These are phyloP conservation scores for Quiscalus mexicanus DNA, from an alignment of 2,113 vertebrate genomes.

Conservation along the genomic window DNA sequence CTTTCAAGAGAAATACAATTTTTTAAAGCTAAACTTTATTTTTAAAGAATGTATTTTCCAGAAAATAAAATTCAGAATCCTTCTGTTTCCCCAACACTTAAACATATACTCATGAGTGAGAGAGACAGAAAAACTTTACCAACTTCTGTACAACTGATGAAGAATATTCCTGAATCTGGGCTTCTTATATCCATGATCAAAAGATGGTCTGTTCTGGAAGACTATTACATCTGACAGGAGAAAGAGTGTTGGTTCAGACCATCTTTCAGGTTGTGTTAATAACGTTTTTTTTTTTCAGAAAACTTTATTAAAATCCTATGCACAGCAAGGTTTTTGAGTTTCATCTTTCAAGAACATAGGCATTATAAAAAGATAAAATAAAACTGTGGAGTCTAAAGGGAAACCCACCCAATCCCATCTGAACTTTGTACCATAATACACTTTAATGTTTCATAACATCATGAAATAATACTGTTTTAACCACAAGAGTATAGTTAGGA, in stretches of 20 bases:
- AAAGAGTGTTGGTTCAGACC: neutral
- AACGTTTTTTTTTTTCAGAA: neutral
- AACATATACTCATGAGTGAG: neutral
- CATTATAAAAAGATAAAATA: neutral
- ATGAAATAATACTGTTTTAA: neutral
- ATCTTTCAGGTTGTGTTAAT: neutral
- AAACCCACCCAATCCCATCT: neutral
- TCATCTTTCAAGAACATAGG: neutral
- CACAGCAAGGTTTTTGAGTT: neutral
- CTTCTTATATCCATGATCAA: neutral
- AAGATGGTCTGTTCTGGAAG: neutral
- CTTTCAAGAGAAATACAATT: neutral
- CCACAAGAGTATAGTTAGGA: neutral
- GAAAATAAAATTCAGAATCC: neutral
- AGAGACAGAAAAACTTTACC: neutral
- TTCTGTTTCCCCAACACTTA: neutral
- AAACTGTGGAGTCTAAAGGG: neutral
- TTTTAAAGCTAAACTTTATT: neutral
- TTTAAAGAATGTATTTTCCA: neutral
- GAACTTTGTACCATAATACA: neutral
- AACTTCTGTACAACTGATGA: neutral
- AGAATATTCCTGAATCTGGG: neutral
- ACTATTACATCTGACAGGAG: neutral
- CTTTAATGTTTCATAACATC: neutral
- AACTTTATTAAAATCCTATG: neutral